phyloP scores from a whole-genome alignment of 1,140 invertebrate genomes.

The Sycophaga agraensis region DNA sequence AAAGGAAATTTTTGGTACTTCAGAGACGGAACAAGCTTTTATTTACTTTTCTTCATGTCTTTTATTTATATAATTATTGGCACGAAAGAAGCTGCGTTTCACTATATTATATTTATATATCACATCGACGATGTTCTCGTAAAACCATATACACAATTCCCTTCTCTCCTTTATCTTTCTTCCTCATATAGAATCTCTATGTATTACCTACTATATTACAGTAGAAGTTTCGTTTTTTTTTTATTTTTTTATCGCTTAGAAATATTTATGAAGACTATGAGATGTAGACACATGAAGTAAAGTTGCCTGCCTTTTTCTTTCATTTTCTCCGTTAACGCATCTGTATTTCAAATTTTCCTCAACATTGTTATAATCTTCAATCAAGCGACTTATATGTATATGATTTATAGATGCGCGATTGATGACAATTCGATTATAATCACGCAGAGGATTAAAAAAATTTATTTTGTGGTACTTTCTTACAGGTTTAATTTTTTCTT shows the following conservation, averaged over 20 bases:
- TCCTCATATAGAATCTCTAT: conserved; percentile 34
- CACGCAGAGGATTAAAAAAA: too few relatives aligned
- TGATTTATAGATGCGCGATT: conserved; percentile 1
- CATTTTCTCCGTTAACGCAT: background rate
- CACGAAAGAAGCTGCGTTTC: conserved; percentile 27
- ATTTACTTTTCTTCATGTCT: background rate
- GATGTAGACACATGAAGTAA: conserved; percentile 19
- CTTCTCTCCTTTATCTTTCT: background rate
- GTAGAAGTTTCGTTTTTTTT: conserved; percentile 32
- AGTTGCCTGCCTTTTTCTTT: conserved; percentile 1
- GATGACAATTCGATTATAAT: conserved; percentile 1
- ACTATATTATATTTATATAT: conserved; percentile 29
- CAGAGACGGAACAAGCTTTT: background rate
- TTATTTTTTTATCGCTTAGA: conserved; percentile 4
- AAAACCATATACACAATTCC: conserved; percentile 23
- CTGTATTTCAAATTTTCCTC: too few relatives aligned
- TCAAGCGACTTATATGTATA: conserved; percentile 6
- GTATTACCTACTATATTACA: conserved; percentile 36
- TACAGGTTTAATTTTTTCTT: background rate
- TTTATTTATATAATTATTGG: conserved; percentile 19
- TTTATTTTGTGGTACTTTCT: conserved; percentile 9
- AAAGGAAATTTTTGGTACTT: conserved; percentile 3
- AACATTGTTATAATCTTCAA: background rate
- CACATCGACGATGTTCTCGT: conserved; percentile 29
- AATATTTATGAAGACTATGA: conserved; percentile 17